phyloP scores from a whole-genome alignment of 2,113 vertebrate genomes.

The Haemorhous mexicanus region DNA sequence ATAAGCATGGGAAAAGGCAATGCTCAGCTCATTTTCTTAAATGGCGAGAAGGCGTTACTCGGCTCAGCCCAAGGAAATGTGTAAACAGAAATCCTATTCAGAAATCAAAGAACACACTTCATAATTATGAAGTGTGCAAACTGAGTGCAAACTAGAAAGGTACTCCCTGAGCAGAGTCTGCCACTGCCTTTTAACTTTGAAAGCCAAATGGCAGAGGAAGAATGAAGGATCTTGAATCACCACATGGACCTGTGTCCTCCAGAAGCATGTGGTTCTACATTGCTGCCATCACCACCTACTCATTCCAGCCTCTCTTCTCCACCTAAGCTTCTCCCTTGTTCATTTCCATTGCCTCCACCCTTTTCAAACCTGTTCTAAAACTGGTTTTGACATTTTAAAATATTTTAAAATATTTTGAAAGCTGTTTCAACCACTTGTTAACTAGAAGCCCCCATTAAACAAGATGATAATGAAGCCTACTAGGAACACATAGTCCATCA shows the following conservation, averaged over 20 bases:
- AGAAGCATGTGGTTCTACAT: background rate
- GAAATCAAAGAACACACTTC: background rate
- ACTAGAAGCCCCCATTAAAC: background rate
- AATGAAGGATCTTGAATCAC: background rate
- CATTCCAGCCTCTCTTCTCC: background rate
- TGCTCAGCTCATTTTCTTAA: background rate
- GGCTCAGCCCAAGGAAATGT: background rate
- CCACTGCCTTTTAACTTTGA: background rate
- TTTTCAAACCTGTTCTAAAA: slow-evolving; percentile 26
- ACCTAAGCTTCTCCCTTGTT: background rate
- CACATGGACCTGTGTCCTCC: background rate
- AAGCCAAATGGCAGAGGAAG: background rate
- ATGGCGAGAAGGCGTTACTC: background rate
- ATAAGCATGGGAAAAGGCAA: background rate
- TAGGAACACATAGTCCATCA: background rate
- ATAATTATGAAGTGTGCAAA: no score
- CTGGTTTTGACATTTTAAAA: background rate
- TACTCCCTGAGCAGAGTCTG: background rate
- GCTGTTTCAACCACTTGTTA: background rate
- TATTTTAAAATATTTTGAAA: background rate
- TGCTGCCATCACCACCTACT: background rate
- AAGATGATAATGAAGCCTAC: background rate
- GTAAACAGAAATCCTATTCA: background rate
- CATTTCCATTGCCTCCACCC: background rate
- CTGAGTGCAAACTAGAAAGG: background rate